A percentile compares a stretch with the other conserved stretches of the same genome.
Evolutionary conservation across 2,113 vertebrate species (phyloP).

Genomic region (Chaetorhynchus papuensis): DNA sequence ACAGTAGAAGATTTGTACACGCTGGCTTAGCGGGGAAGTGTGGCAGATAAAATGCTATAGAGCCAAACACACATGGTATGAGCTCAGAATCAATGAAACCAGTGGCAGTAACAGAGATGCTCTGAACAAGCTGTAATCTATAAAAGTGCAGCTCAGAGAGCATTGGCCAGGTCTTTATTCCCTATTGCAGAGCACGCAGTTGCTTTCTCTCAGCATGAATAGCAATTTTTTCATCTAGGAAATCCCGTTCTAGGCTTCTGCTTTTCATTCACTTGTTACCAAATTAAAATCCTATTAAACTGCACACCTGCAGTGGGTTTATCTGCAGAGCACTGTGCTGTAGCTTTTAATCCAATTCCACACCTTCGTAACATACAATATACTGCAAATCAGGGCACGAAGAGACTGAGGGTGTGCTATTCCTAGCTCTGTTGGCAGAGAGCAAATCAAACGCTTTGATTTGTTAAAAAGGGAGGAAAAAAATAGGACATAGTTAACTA

Average conservation of each 20-base stretch:
- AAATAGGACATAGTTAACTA: not conserved
- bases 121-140: not conserved
- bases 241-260: not conserved
- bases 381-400: not conserved
- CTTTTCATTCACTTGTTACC: constrained; percentile 9
- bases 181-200: constrained; percentile 14
- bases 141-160: not conserved
- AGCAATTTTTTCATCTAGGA: not conserved
- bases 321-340: not conserved
- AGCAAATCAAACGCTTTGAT: not conserved
- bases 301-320: constrained; percentile 36
- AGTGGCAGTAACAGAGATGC: not conserved
- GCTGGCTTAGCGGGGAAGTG: not conserved
- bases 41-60: not conserved
- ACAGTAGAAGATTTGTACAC: not conserved
- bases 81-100: not conserved
- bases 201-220: constrained; percentile 21
- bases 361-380: not conserved
- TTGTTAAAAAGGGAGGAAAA: not conserved
- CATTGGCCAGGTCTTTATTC: not conserved
- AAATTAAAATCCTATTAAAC: constrained; percentile 28
- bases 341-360: constrained; percentile 29
- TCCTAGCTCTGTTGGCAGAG: not conserved
- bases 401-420: not conserved
- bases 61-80: not conserved